phyloP scores from a whole-genome alignment of 2,888 invertebrate species.

The Phalangium opilio region DNA sequence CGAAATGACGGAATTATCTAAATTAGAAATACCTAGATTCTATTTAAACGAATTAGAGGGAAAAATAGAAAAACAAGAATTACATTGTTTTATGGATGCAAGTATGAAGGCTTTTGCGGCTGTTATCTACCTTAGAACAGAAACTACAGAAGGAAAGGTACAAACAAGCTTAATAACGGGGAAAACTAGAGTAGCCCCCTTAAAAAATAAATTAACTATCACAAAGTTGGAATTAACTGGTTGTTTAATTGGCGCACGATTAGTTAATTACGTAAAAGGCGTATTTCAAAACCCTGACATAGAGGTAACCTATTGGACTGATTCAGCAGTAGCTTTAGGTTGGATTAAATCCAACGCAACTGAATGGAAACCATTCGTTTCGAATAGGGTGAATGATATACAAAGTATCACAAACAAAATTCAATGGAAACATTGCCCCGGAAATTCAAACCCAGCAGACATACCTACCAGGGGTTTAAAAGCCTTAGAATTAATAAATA shows the following conservation, averaged over 20 bases:
- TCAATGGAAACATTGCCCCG: conserved; percentile 21
- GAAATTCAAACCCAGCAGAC: conserved; percentile 25
- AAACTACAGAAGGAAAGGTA: background rate
- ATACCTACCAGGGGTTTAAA: conserved; percentile 20
- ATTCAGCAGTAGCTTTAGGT: conserved; percentile 17
- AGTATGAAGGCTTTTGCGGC: conserved; percentile 19
- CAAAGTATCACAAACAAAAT: conserved; percentile 5
- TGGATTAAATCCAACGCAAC: conserved; percentile 17
- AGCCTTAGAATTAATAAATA: conserved; percentile 5
- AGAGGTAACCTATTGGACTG: conserved; percentile 15
- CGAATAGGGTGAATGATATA: conserved; percentile 22
- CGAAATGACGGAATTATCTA: background rate
- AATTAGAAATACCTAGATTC: conserved; percentile 8
- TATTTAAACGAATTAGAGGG: background rate
- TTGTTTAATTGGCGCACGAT: conserved; percentile 7
- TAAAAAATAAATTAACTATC: conserved; percentile 18
- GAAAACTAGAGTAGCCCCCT: conserved; percentile 15
- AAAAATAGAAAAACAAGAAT: conserved; percentile 5
- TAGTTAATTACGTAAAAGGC: background rate
- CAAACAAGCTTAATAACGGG: too few relatives aligned
- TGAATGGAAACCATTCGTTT: conserved; percentile 21
- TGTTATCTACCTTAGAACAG: conserved; percentile 14
- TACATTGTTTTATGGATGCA: conserved; percentile 20
- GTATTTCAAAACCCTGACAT: background rate
- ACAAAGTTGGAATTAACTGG: conserved; percentile 20